phyloP scores from a whole-genome alignment of 2,888 invertebrate species.

The Thera britannica region DNA sequence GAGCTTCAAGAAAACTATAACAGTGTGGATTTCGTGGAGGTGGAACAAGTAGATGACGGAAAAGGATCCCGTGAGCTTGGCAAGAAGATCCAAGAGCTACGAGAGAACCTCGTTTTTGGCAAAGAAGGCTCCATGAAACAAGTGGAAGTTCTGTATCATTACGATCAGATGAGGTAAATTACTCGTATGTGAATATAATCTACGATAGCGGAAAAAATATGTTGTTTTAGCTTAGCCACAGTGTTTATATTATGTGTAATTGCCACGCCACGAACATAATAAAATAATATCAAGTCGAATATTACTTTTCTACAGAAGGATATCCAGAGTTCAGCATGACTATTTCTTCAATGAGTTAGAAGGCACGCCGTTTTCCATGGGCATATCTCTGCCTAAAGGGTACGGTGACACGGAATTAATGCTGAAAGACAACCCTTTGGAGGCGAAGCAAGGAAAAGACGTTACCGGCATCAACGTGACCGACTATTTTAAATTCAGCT shows the following conservation, averaged over 20 bases:
- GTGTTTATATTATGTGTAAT: too few relatives aligned
- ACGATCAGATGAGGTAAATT: conserved; percentile 90
- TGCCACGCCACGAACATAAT: too few relatives aligned
- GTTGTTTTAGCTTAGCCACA: too few relatives aligned
- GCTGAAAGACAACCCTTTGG: conserved; percentile 91
- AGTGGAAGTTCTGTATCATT: conserved; percentile 91
- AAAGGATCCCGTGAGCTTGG: conserved; percentile 87
- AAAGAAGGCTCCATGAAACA: conserved; percentile 86
- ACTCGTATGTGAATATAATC: neutral
- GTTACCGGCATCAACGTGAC: conserved; percentile 88
- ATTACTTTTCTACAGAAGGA: conserved; percentile 76
- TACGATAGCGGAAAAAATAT: too few relatives aligned
- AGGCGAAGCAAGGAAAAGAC: conserved; percentile 86
- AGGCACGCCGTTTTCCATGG: conserved; percentile 95
- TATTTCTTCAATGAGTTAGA: conserved; percentile 93
- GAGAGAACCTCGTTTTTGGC: conserved; percentile 90
- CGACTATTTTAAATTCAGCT: conserved; percentile 90
- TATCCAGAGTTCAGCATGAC: conserved; percentile 91
- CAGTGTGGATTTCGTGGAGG: conserved; percentile 97
- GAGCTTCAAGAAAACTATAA: conserved; percentile 96
- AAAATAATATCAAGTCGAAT: neutral
- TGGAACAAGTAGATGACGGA: conserved; percentile 93
- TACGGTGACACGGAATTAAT: conserved; percentile 91
- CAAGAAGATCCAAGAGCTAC: conserved; percentile 82
- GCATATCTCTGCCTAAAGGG: conserved; percentile 91